phyloP scores from a whole-genome alignment of 2,888 invertebrate species.

The Aethes cnicana region DNA sequence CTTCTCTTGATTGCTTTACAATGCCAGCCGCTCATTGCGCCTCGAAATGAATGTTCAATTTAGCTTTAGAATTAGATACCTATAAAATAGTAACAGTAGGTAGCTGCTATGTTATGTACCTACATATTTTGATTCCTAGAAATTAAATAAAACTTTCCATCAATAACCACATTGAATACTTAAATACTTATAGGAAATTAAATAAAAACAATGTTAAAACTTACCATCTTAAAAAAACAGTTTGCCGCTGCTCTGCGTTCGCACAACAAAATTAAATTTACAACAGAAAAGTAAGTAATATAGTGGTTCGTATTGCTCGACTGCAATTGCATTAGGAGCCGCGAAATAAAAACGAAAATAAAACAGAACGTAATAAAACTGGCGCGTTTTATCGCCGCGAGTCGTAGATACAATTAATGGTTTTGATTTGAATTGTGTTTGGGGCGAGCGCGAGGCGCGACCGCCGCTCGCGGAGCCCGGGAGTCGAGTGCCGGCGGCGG shows the following conservation, averaged over 20 bases:
- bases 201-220: constrained; percentile 44
- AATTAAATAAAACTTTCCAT: constrained; percentile 30
- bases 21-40: constrained; percentile 44
- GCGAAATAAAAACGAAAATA: constrained; percentile 74
- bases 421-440: constrained; percentile 62
- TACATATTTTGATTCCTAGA: neutral
- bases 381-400: constrained; percentile 66
- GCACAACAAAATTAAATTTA: constrained; percentile 67
- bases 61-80: neutral
- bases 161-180: neutral
- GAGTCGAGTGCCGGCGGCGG: constrained; percentile 46
- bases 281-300: constrained; percentile 65
- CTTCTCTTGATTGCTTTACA: constrained; percentile 69
- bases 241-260: constrained; percentile 60
- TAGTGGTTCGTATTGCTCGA: constrained; percentile 68
- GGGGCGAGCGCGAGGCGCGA: constrained; percentile 44
- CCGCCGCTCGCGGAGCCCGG: constrained; percentile 51
- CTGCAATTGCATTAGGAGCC: constrained; percentile 77
- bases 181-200: neutral
- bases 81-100: too few species aligned
- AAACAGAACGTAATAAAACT: constrained; percentile 70
- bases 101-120: neutral
- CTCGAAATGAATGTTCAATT: neutral
- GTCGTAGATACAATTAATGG: constrained; percentile 67
- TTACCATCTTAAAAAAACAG: constrained; percentile 56